Percentiles rank a stretch among this genome's conserved stretches.
These are phyloP conservation scores for Mesocricetus auratus DNA, from an alignment of 2,113 vertebrate species.

Conservation along the genomic window DNA sequence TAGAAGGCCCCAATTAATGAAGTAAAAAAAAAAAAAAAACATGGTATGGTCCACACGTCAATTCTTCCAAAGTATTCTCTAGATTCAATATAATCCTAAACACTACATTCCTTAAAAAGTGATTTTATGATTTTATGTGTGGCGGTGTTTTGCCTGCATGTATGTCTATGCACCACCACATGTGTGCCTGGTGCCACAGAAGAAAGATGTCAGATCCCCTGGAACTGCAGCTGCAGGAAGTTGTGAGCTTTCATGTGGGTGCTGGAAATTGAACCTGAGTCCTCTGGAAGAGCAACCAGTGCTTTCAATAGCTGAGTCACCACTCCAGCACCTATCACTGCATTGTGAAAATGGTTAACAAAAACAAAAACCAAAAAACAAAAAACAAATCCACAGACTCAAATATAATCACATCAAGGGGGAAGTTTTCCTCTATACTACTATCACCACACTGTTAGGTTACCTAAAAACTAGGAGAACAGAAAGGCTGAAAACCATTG, in stretches of 20 bases:
- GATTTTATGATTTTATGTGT: too few species aligned
- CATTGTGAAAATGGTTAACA: neutral
- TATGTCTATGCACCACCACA: too few species aligned
- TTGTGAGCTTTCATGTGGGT: too few species aligned
- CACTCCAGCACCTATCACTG: neutral
- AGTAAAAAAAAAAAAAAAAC: neutral
- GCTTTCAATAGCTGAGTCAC: neutral
- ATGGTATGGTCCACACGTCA: neutral
- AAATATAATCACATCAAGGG: conserved; percentile 22
- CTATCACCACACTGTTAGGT: neutral
- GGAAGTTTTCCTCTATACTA: neutral
- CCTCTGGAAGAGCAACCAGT: neutral
- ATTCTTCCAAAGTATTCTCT: neutral
- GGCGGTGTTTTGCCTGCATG: too few species aligned
- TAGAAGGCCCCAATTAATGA: neutral
- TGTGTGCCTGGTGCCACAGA: too few species aligned
- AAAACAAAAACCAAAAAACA: too few species aligned
- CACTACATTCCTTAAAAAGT: too few species aligned
- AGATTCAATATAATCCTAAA: conserved; percentile 3
- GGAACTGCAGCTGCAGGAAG: too few species aligned
- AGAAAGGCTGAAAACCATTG: conserved; percentile 6
- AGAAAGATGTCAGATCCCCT: too few species aligned
- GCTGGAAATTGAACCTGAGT: neutral
- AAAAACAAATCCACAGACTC: neutral
- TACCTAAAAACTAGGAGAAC: neutral